phyloP scores from a whole-genome alignment of 1,140 invertebrate species.

The Pectinophora gossypiella region DNA sequence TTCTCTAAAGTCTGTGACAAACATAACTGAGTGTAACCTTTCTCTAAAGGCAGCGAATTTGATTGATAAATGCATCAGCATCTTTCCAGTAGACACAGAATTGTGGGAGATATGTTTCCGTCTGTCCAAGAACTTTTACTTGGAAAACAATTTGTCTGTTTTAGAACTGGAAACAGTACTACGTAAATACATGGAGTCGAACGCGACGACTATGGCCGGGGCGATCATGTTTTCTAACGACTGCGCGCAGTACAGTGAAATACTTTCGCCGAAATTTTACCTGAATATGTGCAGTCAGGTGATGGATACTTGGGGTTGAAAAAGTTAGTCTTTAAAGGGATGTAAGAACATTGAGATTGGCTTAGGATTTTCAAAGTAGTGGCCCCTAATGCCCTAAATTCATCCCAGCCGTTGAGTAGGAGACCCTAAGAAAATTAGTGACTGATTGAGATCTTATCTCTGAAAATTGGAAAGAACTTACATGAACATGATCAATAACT shows the following conservation, averaged over 20 bases:
- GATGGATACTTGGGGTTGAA: constrained; percentile 59
- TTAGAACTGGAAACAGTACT: constrained; percentile 50
- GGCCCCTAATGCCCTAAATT: too few relatives aligned
- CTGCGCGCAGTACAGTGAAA: constrained; percentile 53
- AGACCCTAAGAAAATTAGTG: too few relatives aligned
- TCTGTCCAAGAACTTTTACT: constrained; percentile 50
- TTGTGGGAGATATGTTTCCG: constrained; percentile 61
- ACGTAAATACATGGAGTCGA: constrained; percentile 55
- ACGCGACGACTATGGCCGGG: constrained; percentile 53
- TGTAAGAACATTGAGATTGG: too few relatives aligned
- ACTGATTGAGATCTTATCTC: too few relatives aligned
- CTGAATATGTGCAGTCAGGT: constrained; percentile 63
- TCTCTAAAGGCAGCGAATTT: constrained; percentile 41
- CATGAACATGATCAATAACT: too few relatives aligned
- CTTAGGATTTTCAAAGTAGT: too few relatives aligned
- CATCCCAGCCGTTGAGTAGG: too few relatives aligned
- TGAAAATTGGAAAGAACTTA: too few relatives aligned
- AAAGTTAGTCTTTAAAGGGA: too few relatives aligned
- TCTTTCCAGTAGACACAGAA: constrained; percentile 51
- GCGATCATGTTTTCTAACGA: constrained; percentile 64
- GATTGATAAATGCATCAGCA: constrained; percentile 56
- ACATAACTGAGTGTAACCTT: constrained; percentile 15
- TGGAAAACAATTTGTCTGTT: constrained; percentile 50
- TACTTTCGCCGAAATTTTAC: constrained; percentile 58
- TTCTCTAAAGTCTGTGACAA: constrained; percentile 13